Percentiles rank a stretch among this genome's conserved stretches.
Evolutionary conservation across 2,888 invertebrate species (phyloP).

Genomic region (Alsophila aescularia): DNA sequence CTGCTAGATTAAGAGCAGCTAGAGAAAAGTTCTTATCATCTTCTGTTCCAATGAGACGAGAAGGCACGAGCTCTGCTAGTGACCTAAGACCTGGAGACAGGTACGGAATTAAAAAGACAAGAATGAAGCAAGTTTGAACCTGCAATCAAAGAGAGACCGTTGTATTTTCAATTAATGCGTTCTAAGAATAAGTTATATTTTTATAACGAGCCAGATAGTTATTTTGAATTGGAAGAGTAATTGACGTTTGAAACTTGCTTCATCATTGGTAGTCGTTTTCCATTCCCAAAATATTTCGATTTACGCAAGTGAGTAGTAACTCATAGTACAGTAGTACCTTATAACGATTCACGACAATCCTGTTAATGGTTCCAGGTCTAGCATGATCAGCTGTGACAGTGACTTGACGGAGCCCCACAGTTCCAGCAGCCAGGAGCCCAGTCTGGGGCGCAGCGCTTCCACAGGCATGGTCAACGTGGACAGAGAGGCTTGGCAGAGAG

Average conservation of each 20-base stretch:
- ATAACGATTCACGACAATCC: too few relatives aligned
- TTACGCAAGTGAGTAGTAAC: too few relatives aligned
- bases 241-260: too few relatives aligned
- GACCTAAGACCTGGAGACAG: conserved; percentile 75
- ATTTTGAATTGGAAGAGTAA: too few relatives aligned
- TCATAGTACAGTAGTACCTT: too few relatives aligned
- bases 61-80: conserved; percentile 74
- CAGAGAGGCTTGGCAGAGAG: conserved; percentile 84
- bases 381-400: conserved; percentile 87
- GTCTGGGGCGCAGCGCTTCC: conserved; percentile 89
- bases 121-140: too few relatives aligned
- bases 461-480: conserved; percentile 91
- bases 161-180: too few relatives aligned
- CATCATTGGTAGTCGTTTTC: too few relatives aligned
- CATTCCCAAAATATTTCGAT: too few relatives aligned
- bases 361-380: conserved; percentile 73
- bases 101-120: conserved; percentile 54
- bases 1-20: conserved; percentile 87
- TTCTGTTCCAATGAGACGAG: conserved; percentile 70
- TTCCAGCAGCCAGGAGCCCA: conserved; percentile 61
- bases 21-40: conserved; percentile 89
- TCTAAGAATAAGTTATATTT: too few relatives aligned
- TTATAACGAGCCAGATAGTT: too few relatives aligned
- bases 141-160: too few relatives aligned
- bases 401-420: conserved; percentile 76